These are phyloP conservation scores for Quadroppia sp. DNA, from an alignment of 2,888 invertebrate species.

Conservation along the genomic window DNA sequence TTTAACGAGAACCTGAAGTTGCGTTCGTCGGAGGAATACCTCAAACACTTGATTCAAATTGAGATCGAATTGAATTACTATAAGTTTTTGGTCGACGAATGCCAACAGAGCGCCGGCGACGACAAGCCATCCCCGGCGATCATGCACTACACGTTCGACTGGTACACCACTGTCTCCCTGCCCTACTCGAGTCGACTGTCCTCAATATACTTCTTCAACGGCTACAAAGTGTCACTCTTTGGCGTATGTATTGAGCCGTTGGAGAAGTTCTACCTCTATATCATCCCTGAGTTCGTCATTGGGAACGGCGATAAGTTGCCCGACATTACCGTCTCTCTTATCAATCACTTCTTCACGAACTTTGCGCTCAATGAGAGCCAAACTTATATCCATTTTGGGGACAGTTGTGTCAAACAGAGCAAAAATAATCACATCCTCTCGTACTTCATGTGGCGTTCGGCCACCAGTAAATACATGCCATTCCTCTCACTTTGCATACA, in stretches of 20 bases:
- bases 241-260: conserved; percentile 39
- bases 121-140: neutral
- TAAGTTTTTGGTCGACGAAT: neutral
- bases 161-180: conserved; percentile 37
- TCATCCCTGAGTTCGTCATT: conserved; percentile 39
- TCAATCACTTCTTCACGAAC: conserved; percentile 37
- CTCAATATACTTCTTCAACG: conserved; percentile 31
- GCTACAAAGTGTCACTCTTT: conserved; percentile 38
- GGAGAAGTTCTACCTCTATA: conserved; percentile 38
- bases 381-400: conserved; percentile 25
- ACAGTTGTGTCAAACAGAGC: conserved; percentile 29
- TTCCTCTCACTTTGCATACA: no score
- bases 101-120: neutral
- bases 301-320: conserved; percentile 3
- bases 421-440: conserved; percentile 37
- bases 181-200: conserved; percentile 22
- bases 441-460: conserved; percentile 40
- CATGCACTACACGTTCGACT: conserved; percentile 41
- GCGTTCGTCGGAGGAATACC: conserved; percentile 21
- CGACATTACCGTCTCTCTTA: conserved; percentile 35
- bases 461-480: no score
- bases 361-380: conserved; percentile 16
- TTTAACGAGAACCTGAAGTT: neutral
- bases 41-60: conserved; percentile 30
- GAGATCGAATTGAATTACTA: conserved; percentile 28